A percentile compares a stretch with the other conserved stretches of the same genome.
phyloP scores from a whole-genome alignment of 64 coral and sea anemone species.

The Pocillopora damicornis region DNA sequence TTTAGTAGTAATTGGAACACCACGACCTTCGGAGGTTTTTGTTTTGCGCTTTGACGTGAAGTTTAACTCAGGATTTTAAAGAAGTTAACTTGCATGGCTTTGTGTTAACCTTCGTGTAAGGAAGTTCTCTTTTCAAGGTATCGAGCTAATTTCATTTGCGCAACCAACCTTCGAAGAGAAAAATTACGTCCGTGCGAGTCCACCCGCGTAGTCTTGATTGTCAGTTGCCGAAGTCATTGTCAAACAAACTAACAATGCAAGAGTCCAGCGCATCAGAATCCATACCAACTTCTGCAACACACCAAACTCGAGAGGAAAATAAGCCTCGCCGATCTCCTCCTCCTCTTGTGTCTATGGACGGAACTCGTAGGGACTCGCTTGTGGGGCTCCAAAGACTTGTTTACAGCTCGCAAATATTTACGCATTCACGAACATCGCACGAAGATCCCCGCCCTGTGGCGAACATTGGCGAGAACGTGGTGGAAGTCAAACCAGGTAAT shows the following conservation, averaged over 20 bases:
- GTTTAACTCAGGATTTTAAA: not conserved
- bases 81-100: not conserved
- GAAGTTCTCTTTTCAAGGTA: not conserved
- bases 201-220: not conserved
- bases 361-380: conserved; percentile 69
- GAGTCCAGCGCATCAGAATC: not conserved
- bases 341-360: conserved; percentile 62
- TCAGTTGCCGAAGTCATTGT: not conserved
- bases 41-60: not conserved
- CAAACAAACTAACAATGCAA: not conserved
- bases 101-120: not conserved
- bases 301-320: conserved; percentile 43
- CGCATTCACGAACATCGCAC: conserved; percentile 36
- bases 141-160: not conserved
- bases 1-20: conserved; percentile 31
- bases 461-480: conserved; percentile 28
- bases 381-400: conserved; percentile 82
- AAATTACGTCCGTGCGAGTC: not conserved
- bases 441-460: conserved; percentile 13
- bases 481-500: conserved; percentile 52
- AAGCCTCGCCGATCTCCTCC: conserved; percentile 75
- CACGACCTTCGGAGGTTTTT: not conserved
- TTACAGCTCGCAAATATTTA: conserved; percentile 81
- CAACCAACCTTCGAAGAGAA: not conserved
- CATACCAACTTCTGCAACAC: not conserved